Evolutionary conservation across 1,140 invertebrate species (phyloP), one percentile per base, ranked within the genome.

Genomic region (Drosophila pruinosa): DNA sequence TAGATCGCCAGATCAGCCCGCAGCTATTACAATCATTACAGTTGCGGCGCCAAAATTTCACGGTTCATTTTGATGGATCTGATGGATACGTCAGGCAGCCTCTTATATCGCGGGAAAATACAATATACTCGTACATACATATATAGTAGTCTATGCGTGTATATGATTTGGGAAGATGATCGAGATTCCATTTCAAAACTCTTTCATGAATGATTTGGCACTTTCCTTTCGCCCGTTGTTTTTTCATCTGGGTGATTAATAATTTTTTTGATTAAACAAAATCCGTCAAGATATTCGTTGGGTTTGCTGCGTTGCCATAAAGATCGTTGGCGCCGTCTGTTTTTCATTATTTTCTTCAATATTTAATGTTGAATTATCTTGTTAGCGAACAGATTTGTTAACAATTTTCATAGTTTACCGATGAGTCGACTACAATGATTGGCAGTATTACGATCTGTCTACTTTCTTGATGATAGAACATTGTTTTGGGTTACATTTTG

Each of bases 301-400:
- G 12, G 26, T 7, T 19, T 15, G 39, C n/a, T 28, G 50, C 36
- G 14, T 39, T 21, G 22, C 43, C n/a, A 14, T 47, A 34, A 69
- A 82, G 82, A 78, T 63, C 59, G 82, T 48, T 88, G 82, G 82
- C 82, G 82, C 82, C 82, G 63, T 64, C 31, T 38, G 31, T 36
- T 8, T 36, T 43, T 41, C 2, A 10, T 65, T 36, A 56, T 10
- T 14, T 43, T 45, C 50, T 39, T 56, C 10, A 8, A 14, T 47
- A 50, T 39, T 59, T 15, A 50, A 56, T 58, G 52, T 57, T 77
- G 62, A 62, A 47, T 71, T 77, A 45, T 19, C 81, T 86, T 88
- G 78, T 88, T 86, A 86, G 53, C 81, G 82, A 67, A 81, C 79
- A 70, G 73, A 88, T 88, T 88, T 88, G 82, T 82, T 75, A 88